Evolutionary conservation across 2,113 vertebrate genomes (phyloP), one percentile per base, ranked within the genome.

Genomic region (Dipodomys merriami): DNA sequence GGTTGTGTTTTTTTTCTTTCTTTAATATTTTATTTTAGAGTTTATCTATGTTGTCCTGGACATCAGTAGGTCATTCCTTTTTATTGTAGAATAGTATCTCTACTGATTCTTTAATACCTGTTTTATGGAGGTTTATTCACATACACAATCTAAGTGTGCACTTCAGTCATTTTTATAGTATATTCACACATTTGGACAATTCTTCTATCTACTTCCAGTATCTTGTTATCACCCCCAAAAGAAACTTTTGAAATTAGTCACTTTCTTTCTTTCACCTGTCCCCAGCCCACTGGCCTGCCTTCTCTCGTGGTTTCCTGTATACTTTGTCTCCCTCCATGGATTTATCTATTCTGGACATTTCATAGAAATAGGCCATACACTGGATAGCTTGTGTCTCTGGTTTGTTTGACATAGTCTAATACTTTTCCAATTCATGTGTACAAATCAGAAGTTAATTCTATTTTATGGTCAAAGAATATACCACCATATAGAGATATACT

Each of bases 71-170:
- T 30, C n/a, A 13, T 64, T 86, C 39, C 23, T 80, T 83, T 90
- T 78, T 67, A 78, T 83, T 71, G 10, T 65, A 35, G 22, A 80
- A 65, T 49, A 39, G 30, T 81, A 62, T 35, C 19, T 7, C 78
- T 81, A 1, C 82, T 80, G 73, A 3, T 33, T 77, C 30, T 80
- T n/a, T 67, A 49, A 44, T 74, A 81, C 64, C 20, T 87, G 20
- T 5, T 89, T 92, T 86, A 76, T 39, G 62, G 71, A 93, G 69
- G 72, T 84, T 86, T 6, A 49, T 64, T 73, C 71, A 69, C 79
- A 49, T 49, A 49, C 11, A 49, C 2, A 9, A 49, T 64, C 8
- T 20, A 72, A 87, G 60, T 67, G 1, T 79, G 2, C 13, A 22
- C 53, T 18, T 83, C 22, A 18, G 27, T 92, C 22, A 9, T 25